Base-by-base conservation (phyloP, 2,113 vertebrate species). In the Aspiorhynchus laticeps region DNA sequence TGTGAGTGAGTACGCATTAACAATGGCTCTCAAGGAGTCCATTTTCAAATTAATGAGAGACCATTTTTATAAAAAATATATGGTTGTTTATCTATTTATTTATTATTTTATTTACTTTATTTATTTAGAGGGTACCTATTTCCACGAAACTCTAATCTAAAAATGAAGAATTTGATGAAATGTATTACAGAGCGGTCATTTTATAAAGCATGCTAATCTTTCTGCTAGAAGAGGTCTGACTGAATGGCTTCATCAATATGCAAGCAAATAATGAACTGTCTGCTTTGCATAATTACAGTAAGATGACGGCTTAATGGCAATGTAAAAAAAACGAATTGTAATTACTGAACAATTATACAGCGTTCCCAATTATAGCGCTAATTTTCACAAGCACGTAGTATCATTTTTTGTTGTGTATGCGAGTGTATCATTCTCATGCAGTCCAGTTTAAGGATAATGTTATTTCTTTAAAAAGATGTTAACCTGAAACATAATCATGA, bases 211-310 rank as follows among this genome's bases (percentile, higher is more conserved):
- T 5, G 21, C n/a, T 21, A 21, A 67, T 82, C 15, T 63, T 36
- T 41, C 26, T 17, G 15, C 33, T 83, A 12, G 28, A 36, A 17
- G 56, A 61, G 53, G 78, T 80, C 19, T 59, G 51, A 82, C 17
- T 51, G 5, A 71, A 83, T 33, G 31, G 41, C 19, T 83, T 93
- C 73, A 91, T 92, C 88, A 88, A 56, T 84, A 89, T 88, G 81
- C 86, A 86, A 82, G 80, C 53, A 41, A 80, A 90, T 90, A 91
- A 91, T 91, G 46, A 92, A 88, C 87, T 21, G 12, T 84, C 77
- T 88, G 85, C 51, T 84, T 69, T 24, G 87, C 85, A 86, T 92
- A 93, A 92, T 91, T 89, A 19, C 51, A 53, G 51, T 53, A 90
- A 90, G 74, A 56, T 65, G 36, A 87, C 24, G 84, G 77, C 76